Conservation (phyloP, 2,797 vertebrate genomes). For the Xyrichtys novacula region DNA sequence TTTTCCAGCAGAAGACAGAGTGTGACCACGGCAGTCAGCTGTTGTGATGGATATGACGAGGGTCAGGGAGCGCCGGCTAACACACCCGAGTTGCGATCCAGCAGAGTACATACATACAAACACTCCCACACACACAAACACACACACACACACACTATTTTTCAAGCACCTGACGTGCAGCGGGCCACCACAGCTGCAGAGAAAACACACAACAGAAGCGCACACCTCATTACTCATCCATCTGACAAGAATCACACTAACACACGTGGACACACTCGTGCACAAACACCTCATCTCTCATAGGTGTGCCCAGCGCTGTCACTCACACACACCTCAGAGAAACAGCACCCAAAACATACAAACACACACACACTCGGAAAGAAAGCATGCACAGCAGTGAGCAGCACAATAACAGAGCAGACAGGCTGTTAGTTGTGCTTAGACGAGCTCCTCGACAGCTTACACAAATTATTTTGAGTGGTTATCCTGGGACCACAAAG, state of each 20-base stretch:
- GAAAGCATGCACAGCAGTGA: not conserved
- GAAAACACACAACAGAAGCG: conserved; percentile 41
- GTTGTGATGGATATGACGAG: conserved; percentile 52
- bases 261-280: conserved; percentile 28
- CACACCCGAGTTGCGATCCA: conserved; percentile 45
- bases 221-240: conserved; percentile 71
- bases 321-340: conserved; percentile 43
- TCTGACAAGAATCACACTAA: conserved; percentile 51
- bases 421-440: conserved; percentile 45
- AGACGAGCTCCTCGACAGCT: conserved; percentile 35
- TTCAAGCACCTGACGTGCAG: conserved; percentile 46
- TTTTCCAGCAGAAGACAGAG: not conserved
- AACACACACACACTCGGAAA: not conserved
- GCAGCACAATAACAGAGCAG: conserved; percentile 35
- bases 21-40: not conserved
- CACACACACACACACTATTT: conserved; percentile 9
- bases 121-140: not conserved
- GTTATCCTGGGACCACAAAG: conserved; percentile 8
- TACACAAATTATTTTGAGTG: conserved; percentile 26
- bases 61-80: conserved; percentile 54
- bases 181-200: conserved; percentile 35
- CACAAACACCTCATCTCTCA: conserved; percentile 46
- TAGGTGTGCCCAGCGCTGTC: conserved; percentile 44
- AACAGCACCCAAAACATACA: conserved; percentile 17
- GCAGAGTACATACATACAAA: conserved; percentile 20